These are phyloP conservation scores for Germaria angustata DNA, from an alignment of 2,888 invertebrate species.

Conservation along the genomic window DNA sequence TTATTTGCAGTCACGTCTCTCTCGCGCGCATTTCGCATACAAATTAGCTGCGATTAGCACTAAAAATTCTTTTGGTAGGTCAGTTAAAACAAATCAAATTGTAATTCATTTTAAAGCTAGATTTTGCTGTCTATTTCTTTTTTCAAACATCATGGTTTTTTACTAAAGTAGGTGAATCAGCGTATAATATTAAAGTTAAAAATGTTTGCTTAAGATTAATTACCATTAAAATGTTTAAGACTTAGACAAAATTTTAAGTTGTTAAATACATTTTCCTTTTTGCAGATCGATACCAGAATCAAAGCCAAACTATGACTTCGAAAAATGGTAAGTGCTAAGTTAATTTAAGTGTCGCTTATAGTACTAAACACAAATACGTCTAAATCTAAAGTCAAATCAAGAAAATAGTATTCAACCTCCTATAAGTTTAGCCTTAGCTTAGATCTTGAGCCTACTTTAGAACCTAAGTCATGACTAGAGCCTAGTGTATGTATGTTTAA, in stretches of 20 bases:
- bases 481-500: too few relatives aligned
- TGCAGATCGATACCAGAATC: too few relatives aligned
- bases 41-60: constrained; percentile 45
- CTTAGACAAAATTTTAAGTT: not conserved
- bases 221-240: not conserved
- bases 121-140: not conserved
- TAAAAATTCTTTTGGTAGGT: constrained; percentile 65
- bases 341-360: too few relatives aligned
- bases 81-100: constrained; percentile 54
- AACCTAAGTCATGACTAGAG: too few relatives aligned
- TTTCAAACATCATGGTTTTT: constrained; percentile 33
- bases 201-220: constrained; percentile 3
- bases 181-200: constrained; percentile 31
- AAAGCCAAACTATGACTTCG: too few relatives aligned
- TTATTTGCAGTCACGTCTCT: constrained; percentile 58
- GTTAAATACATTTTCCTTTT: too few relatives aligned
- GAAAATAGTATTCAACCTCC: too few relatives aligned
- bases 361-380: too few relatives aligned
- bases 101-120: constrained; percentile 36
- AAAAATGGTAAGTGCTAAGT: too few relatives aligned
- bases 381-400: too few relatives aligned
- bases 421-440: too few relatives aligned
- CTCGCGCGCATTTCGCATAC: constrained; percentile 40
- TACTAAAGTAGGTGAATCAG: constrained; percentile 62
- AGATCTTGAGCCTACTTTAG: too few relatives aligned